These are phyloP conservation scores for Eulemur albifrons DNA, from an alignment of 2,797 vertebrate species.

Conservation along the genomic window DNA sequence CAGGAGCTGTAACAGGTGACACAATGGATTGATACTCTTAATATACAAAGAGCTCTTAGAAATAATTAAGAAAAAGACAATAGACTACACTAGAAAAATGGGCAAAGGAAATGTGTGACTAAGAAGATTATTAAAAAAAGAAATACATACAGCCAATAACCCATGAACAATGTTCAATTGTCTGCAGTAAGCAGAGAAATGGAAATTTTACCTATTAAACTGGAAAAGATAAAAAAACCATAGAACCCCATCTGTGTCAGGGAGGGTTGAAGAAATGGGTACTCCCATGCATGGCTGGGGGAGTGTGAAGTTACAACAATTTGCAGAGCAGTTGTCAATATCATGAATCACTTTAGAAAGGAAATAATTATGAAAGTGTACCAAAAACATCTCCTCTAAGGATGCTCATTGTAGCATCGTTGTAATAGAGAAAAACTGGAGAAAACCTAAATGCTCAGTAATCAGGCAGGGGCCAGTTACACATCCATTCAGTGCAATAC, in stretches of 20 bases:
- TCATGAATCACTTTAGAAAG: background rate
- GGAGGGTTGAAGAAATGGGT: background rate
- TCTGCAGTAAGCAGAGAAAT: background rate
- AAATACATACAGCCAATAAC: background rate
- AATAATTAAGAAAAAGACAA: conserved; percentile 26
- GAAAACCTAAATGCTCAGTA: background rate
- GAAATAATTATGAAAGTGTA: background rate
- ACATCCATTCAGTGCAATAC: background rate
- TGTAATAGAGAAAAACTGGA: background rate
- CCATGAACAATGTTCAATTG: background rate
- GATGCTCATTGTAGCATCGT: background rate
- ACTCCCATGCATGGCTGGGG: background rate
- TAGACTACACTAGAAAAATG: background rate
- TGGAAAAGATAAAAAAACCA: background rate
- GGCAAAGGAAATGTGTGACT: background rate
- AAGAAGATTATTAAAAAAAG: background rate
- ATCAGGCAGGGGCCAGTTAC: background rate
- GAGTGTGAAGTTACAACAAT: background rate
- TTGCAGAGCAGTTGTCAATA: background rate
- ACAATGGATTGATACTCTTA: background rate
- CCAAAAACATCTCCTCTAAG: background rate
- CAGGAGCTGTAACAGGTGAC: background rate
- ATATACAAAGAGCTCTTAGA: background rate
- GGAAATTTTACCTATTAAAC: background rate
- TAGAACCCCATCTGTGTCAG: background rate